Evolutionary conservation across 2,888 invertebrate species (phyloP), one percentile per base, ranked within the genome.

Genomic region (Eupithecia centaureata): DNA sequence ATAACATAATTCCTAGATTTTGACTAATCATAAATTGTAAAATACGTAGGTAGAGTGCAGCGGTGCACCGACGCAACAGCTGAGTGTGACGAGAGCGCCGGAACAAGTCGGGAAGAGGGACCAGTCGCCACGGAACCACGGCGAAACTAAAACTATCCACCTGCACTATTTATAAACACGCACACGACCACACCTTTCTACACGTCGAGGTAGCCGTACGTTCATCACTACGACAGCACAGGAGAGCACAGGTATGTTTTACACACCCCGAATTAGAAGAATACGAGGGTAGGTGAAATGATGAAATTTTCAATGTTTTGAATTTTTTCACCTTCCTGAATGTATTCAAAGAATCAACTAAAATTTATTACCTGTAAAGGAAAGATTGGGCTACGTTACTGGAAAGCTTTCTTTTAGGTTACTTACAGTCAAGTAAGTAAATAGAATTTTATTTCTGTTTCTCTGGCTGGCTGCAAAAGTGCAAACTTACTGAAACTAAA

Each of bases 111-210:
- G 28, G 56, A 61, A 47, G 33, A 56, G 35, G 52, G 33, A 28
- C 68, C 60, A 8, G 63, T 42, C 54, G 70, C 33, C 62, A n/a
- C n/a, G 22, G 32, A 63, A 35, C 73, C 62, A 60, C 70, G 33
- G 42, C 65, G 57, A 60, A 60, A 62, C 68, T 69, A 60, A 66
- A 59, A 56, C 59, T 61, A 61, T 61, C 72, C 65, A 72, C 73
- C 70, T 73, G 70, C 47, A 70, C 73, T 73, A 74, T 72, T 70
- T 65, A 57, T 77, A 76, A 65, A 73, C 65, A 70, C 70, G 35
- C 67, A 67, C 60, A 47, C 60, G 30, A 61, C 61, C 64, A 67
- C 72, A 71, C 73, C 71, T 59, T 67, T 47, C 64, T 25, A 65
- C 59, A 57, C 54, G 28, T 22, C 58, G 54, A 42, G 62, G 61